A percentile compares a stretch with the other conserved stretches of the same genome.
Evolutionary conservation across 2,113 vertebrate species (phyloP).

Genomic region (Nipponia nippon): DNA sequence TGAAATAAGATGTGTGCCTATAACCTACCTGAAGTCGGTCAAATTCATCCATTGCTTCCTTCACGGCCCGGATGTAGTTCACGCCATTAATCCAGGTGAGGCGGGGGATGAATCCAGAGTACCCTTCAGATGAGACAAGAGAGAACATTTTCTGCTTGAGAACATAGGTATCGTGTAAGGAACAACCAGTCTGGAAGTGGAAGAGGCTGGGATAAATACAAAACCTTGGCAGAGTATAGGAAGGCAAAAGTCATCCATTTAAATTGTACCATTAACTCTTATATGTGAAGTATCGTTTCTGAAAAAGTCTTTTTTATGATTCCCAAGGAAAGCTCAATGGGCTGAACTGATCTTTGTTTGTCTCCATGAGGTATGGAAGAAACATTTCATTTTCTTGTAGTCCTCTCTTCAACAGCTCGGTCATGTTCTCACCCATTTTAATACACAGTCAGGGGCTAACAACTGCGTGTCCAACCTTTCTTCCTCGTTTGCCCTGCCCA

Average conservation of each 20-base stretch:
- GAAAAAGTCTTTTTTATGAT: neutral
- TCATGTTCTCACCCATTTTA: neutral
- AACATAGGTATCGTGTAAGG: neutral
- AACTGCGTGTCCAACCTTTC: rapidly evolving
- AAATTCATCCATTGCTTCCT: slow-evolving; percentile 61
- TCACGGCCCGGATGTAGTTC: slow-evolving; percentile 32
- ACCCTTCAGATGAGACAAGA: slow-evolving; percentile 37
- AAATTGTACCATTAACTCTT: neutral
- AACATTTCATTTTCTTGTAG: neutral
- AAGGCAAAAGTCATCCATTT: neutral
- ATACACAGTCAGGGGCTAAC: neutral
- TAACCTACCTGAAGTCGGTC: slow-evolving; percentile 57
- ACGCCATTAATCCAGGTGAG: neutral
- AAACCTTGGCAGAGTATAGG: neutral
- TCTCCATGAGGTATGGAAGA: neutral
- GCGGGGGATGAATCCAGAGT: slow-evolving; percentile 63
- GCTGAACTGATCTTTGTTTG: neutral
- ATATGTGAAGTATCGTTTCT: neutral
- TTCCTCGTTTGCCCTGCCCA: neutral
- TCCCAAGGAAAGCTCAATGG: neutral
- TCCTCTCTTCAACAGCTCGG: neutral
- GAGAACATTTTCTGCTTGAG: neutral
- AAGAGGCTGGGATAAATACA: neutral
- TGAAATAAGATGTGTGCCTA: neutral
- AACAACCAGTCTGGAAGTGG: neutral